Conservation (phyloP, 30 jellyfish, hydroid and myxozoan species). For the Turritopsis dohrnii region DNA sequence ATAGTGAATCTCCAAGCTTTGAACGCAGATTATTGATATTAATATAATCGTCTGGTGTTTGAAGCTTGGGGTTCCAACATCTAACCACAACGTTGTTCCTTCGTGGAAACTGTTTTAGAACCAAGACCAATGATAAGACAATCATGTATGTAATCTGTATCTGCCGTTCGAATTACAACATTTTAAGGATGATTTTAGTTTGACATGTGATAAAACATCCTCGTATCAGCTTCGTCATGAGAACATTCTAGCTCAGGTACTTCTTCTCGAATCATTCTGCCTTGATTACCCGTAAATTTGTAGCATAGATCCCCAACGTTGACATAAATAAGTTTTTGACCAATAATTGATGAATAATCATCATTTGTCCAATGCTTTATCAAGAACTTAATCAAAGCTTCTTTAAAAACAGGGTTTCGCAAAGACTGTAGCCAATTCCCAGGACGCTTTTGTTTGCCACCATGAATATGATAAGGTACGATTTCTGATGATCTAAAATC, state of each 20-base stretch:
- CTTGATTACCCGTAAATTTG: neutral
- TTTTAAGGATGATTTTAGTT: neutral
- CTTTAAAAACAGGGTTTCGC: conserved; percentile 11
- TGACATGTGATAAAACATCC: conserved; percentile 4
- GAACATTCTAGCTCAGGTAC: neutral
- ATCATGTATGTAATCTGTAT: too few relatives aligned
- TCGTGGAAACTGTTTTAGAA: neutral
- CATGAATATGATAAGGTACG: neutral
- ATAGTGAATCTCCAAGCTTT: neutral
- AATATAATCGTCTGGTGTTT: conserved; percentile 17
- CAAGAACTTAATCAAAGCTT: neutral
- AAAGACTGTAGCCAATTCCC: conserved; percentile 12
- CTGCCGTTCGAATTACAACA: conserved; percentile 24
- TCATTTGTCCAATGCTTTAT: conserved; percentile 2
- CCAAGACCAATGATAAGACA: conserved; percentile 23
- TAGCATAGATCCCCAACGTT: conserved; percentile 17
- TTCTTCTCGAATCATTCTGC: conserved; percentile 6
- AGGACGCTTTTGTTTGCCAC: conserved; percentile 6
- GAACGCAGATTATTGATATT: neutral
- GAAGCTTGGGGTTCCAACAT: conserved; percentile 18
- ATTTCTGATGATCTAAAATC: conserved; percentile 5
- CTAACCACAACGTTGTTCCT: conserved; percentile 12
- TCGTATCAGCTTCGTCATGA: conserved; percentile 24
- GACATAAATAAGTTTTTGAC: neutral
- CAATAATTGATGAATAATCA: neutral